Conservation (phyloP, 2,888 invertebrate genomes). For the Zygaena filipendulae region DNA sequence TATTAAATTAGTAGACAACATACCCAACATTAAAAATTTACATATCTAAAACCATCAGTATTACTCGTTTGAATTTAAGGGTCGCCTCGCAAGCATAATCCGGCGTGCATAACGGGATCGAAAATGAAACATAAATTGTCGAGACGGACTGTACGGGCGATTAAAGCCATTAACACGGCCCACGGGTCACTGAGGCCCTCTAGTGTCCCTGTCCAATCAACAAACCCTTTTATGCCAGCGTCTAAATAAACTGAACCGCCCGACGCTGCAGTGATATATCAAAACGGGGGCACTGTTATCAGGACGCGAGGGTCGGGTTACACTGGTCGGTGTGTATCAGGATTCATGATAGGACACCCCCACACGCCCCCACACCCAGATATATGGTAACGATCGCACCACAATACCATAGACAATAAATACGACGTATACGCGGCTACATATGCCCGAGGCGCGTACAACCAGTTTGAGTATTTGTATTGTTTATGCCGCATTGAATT, state of each 20-base stretch:
- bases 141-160: conserved; percentile 56
- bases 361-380: conserved; percentile 51
- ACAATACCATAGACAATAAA: conserved; percentile 66
- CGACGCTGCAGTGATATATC: conserved; percentile 13
- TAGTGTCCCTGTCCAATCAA: conserved; percentile 49
- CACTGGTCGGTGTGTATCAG: conserved; percentile 54
- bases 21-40: conserved; percentile 39
- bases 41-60: conserved; percentile 43
- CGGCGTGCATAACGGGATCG: conserved; percentile 61
- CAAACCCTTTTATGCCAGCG: conserved; percentile 43
- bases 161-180: conserved; percentile 63
- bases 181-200: conserved; percentile 46
- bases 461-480: conserved; percentile 42
- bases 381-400: conserved; percentile 62
- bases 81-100: conserved; percentile 48
- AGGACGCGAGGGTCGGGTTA: conserved; percentile 35
- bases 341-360: conserved; percentile 61
- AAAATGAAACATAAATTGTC: conserved; percentile 67
- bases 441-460: conserved; percentile 48
- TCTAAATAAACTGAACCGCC: conserved; percentile 18
- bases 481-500: conserved; percentile 66
- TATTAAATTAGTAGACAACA: too few species aligned
- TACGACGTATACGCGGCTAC: conserved; percentile 50
- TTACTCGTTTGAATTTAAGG: conserved; percentile 38
- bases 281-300: conserved; percentile 21